A percentile compares a stretch with the other conserved stretches of the same genome.
These are phyloP conservation scores for Eolophus roseicapilla DNA, from an alignment of 2,113 vertebrate genomes.

Conservation along the genomic window DNA sequence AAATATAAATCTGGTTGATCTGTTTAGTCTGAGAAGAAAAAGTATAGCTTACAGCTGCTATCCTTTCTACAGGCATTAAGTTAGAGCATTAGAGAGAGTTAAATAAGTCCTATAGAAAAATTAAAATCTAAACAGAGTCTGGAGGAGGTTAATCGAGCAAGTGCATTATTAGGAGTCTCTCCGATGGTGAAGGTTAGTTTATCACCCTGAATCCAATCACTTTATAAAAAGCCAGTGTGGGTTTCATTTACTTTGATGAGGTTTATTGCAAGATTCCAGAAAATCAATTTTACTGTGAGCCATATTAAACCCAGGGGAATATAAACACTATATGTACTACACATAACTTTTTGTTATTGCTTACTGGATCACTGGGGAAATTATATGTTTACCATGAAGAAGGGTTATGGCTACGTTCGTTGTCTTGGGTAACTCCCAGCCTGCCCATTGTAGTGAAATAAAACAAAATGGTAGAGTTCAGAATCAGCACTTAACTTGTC, in stretches of 20 bases:
- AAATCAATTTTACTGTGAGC: conserved; percentile 80
- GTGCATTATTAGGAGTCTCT: conserved; percentile 53
- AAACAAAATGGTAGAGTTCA: conserved; percentile 58
- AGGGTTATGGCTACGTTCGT: conserved; percentile 70
- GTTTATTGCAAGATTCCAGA: conserved; percentile 79
- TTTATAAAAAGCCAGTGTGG: conserved; percentile 72
- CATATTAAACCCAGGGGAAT: conserved; percentile 79
- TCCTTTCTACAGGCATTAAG: background rate
- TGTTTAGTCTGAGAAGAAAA: conserved; percentile 12
- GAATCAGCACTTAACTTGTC: conserved; percentile 51
- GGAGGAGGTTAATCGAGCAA: conserved; percentile 61
- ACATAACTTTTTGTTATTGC: conserved; percentile 81
- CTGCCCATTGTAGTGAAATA: conserved; percentile 64
- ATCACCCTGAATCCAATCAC: conserved; percentile 74
- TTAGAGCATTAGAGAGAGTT: conserved; percentile 32
- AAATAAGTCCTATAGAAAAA: conserved; percentile 51
- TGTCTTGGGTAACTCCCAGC: conserved; percentile 70
- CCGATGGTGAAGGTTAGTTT: conserved; percentile 70
- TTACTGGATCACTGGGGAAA: conserved; percentile 77
- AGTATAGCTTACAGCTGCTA: background rate
- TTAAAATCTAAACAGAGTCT: conserved; percentile 60
- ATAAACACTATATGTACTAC: conserved; percentile 74
- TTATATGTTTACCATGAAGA: conserved; percentile 75
- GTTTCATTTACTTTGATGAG: conserved; percentile 81
- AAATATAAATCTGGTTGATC: background rate